phyloP scores from a whole-genome alignment of 2,113 vertebrate genomes.

The Vombatus ursinus region DNA sequence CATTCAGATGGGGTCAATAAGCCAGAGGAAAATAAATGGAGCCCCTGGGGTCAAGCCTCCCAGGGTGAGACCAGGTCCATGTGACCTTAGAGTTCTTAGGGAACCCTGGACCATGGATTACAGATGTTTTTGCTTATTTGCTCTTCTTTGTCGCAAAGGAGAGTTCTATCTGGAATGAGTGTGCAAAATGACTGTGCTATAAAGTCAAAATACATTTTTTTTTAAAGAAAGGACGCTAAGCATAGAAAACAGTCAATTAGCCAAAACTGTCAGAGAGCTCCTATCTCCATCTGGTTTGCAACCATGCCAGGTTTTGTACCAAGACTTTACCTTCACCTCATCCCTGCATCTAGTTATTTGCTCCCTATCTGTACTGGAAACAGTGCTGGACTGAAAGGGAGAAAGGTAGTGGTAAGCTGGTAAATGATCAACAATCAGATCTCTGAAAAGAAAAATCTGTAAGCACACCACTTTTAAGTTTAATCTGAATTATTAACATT shows the following conservation, averaged over 20 bases:
- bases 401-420: neutral
- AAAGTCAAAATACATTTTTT: neutral
- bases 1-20: neutral
- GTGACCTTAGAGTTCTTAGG: neutral
- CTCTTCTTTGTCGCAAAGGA: neutral
- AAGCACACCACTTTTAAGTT: neutral
- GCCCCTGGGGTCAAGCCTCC: neutral
- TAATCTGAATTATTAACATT: neutral
- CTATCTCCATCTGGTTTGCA: neutral
- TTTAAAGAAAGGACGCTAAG: neutral
- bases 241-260: neutral
- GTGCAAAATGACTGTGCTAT: neutral
- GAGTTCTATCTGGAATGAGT: neutral
- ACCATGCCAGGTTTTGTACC: neutral
- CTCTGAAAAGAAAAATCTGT: neutral
- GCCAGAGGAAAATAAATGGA: neutral
- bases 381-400: neutral
- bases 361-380: neutral
- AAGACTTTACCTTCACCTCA: neutral
- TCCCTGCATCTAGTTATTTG: neutral
- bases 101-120: neutral
- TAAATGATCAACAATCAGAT: neutral
- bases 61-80: neutral
- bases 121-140: neutral
- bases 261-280: neutral